Conservation (phyloP, 1,140 invertebrate genomes). For the Linepithema humile region DNA sequence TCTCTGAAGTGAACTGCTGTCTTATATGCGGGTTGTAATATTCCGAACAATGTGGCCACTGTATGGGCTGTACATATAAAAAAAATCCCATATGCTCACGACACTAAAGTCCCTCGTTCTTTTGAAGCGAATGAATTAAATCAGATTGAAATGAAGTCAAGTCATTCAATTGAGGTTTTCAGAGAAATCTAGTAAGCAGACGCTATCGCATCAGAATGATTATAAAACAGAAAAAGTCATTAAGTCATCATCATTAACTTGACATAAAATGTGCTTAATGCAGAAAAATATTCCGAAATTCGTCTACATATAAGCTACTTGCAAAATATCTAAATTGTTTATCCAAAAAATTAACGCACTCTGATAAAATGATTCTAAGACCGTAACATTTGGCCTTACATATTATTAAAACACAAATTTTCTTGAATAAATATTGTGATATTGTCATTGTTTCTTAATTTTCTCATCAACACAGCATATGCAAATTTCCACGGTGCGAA, state of each 20-base stretch:
- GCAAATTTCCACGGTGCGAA: too few relatives aligned
- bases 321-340: too few relatives aligned
- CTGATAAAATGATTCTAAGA: too few relatives aligned
- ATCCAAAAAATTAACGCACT: too few relatives aligned
- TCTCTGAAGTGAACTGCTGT: not conserved
- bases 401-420: too few relatives aligned
- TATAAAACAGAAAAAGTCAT: not conserved
- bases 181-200: not conserved
- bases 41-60: slow-evolving; percentile 7
- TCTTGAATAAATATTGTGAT: too few relatives aligned
- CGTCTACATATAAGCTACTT: not conserved
- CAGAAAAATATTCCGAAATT: not conserved
- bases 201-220: not conserved
- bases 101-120: slow-evolving; percentile 17
- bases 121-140: slow-evolving; percentile 9
- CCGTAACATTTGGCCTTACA: too few relatives aligned
- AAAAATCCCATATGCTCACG: slow-evolving; percentile 1
- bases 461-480: too few relatives aligned
- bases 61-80: not conserved
- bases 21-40: not conserved
- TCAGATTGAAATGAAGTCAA: not conserved
- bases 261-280: not conserved
- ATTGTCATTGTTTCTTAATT: too few relatives aligned
- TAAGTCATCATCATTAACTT: not conserved
- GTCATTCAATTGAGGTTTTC: not conserved